Evolutionary conservation across 2,797 vertebrate species (phyloP).

Genomic region (Lepidocolaptes lacrymiger): DNA sequence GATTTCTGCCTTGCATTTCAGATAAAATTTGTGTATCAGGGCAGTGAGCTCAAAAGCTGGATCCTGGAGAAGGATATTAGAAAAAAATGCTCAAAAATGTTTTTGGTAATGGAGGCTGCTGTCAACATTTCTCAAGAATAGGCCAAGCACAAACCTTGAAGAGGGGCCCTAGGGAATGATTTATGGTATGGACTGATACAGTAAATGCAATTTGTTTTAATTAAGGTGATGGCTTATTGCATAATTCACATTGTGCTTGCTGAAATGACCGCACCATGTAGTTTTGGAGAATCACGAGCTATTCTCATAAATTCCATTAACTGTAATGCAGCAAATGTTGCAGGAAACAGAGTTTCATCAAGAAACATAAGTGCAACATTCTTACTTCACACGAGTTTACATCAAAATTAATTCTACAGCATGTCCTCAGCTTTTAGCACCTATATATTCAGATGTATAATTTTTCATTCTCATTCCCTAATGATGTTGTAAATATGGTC

Average conservation of each 20-base stretch:
- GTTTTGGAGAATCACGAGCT: conserved; percentile 72
- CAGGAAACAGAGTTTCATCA: conserved; percentile 40
- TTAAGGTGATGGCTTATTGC: conserved; percentile 77
- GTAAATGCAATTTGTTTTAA: conserved; percentile 79
- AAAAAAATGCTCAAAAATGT: conserved; percentile 34
- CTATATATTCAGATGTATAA: neutral
- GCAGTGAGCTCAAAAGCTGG: neutral
- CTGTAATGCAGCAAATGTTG: conserved; percentile 67
- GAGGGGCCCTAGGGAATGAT: conserved; percentile 70
- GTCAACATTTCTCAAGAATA: conserved; percentile 73
- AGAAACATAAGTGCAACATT: conserved; percentile 41
- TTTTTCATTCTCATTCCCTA: neutral
- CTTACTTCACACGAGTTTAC: neutral
- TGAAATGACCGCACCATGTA: conserved; percentile 72
- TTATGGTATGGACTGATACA: conserved; percentile 67
- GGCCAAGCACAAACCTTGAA: conserved; percentile 58
- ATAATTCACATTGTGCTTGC: conserved; percentile 73
- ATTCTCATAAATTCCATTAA: conserved; percentile 73
- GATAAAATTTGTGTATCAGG: neutral
- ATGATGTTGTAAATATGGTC: neutral
- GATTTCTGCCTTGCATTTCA: neutral
- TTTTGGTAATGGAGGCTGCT: conserved; percentile 59
- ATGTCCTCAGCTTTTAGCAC: neutral
- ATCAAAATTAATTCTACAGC: neutral
- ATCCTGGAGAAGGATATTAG: neutral